These are phyloP conservation scores for Calliphora vomitoria DNA, from an alignment of 2,888 invertebrate genomes.

Conservation along the genomic window DNA sequence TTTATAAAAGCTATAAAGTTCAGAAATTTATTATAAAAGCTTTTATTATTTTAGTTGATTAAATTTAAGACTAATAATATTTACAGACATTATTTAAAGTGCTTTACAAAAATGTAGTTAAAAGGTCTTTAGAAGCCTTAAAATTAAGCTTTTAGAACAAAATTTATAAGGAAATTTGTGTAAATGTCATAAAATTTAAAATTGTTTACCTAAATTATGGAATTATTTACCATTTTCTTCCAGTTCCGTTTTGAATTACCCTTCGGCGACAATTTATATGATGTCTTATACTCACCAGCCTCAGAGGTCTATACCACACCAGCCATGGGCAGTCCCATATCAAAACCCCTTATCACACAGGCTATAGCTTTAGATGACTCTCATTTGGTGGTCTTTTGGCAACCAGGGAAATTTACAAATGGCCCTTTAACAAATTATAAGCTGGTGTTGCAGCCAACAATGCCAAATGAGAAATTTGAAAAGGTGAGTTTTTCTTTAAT, in stretches of 20 bases:
- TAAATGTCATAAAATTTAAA: too few species aligned
- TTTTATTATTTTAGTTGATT: too few species aligned
- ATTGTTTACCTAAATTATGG: too few species aligned
- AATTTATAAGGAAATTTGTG: too few species aligned
- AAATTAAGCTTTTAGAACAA: too few species aligned
- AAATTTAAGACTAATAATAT: too few species aligned
- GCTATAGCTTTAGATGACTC: slow-evolving; percentile 92
- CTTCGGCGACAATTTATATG: slow-evolving; percentile 88
- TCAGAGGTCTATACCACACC: slow-evolving; percentile 91
- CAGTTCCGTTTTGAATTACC: slow-evolving; percentile 95
- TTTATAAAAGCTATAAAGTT: too few species aligned
- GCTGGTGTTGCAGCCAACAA: slow-evolving; percentile 87
- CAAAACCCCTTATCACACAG: slow-evolving; percentile 90
- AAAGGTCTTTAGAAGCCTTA: too few species aligned
- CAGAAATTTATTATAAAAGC: too few species aligned
- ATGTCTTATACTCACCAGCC: slow-evolving; percentile 90
- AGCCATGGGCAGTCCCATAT: slow-evolving; percentile 90
- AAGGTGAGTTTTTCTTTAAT: slow-evolving; percentile 85
- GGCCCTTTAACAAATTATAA: slow-evolving; percentile 95
- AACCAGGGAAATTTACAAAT: slow-evolving; percentile 93
- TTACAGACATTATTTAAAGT: too few species aligned
- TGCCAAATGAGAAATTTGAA: slow-evolving; percentile 86
- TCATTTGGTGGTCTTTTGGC: slow-evolving; percentile 95
- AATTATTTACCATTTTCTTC: slow-evolving; percentile 8
- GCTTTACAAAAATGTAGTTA: too few species aligned